Base-by-base conservation (phyloP, 2,888 invertebrate genomes). In the Formica aserva region DNA sequence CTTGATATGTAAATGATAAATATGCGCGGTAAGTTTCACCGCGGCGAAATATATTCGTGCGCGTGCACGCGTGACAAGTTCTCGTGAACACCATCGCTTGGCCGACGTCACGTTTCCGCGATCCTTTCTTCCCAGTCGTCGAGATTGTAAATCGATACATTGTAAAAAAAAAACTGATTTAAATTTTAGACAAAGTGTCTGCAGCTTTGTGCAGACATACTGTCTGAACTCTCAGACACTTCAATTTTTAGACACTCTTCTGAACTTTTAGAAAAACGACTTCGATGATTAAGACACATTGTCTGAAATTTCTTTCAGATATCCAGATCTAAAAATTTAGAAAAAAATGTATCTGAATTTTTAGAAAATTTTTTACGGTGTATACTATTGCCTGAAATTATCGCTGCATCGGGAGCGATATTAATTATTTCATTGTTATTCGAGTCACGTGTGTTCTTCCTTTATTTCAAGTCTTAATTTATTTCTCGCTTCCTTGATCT, bases 11-110 rank as follows among this genome's bases (percentile, higher is more conserved):
- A 86, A 84, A 87, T 65, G 48, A 5, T 35, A 22, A 32, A 26
- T 22, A 63, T n/a, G 62, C 60, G 18, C 83, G 63, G 26, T 62
- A 60, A 77, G 83, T 89, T 89, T 85, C 85, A 69, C 83, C 41
- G 45, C 55, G 48, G 22, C 22, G 57, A 67, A 52, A 13, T 76
- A 74, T 45, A n/a, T n/a, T 52, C 52, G 32, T 55, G 15, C 32
- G 41, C 38, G 41, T 32, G 57, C 41, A 71, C 41, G 29, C 77
- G 60, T 35, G 82, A 55, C 80, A 76, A 69, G 71, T 66, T 60
- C 69, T 76, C 69, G 57, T 13, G 60, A 29, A 60, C 78, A 85
- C 86, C 32, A 66, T 32, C 72, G 82, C 78, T 84, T 57, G 69
- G 22, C 29, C 15, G 26, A 26, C 55, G 18, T 35, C 57, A 15